These are phyloP conservation scores for Xestia rhomboidea DNA, from an alignment of 2,888 invertebrate species.

Conservation along the genomic window DNA sequence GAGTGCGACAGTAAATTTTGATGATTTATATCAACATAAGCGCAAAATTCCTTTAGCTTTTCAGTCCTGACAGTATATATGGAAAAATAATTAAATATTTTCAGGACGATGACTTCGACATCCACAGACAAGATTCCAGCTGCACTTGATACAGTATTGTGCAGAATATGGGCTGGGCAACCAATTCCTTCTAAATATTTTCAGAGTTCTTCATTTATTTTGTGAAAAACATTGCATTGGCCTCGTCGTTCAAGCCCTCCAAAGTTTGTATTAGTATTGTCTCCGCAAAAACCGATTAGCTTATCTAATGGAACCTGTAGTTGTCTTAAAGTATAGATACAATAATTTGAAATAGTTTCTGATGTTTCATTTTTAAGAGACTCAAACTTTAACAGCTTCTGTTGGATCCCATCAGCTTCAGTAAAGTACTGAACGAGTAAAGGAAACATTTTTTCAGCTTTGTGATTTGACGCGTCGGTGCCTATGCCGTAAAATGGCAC, in stretches of 20 bases:
- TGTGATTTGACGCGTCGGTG: constrained; percentile 36
- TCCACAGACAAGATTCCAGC: constrained; percentile 32
- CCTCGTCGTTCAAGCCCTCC: constrained; percentile 18
- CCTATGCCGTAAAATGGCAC: constrained; percentile 31
- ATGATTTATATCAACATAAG: no score
- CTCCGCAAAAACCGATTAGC: constrained; percentile 35
- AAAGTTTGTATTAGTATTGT: constrained; percentile 19
- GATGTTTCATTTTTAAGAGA: constrained; percentile 35
- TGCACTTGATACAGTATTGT: constrained; percentile 31
- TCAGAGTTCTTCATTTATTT: constrained; percentile 31
- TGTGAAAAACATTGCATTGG: constrained; percentile 36
- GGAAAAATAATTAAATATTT: no score
- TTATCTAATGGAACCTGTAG: constrained; percentile 34
- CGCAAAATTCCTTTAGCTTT: no score
- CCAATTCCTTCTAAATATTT: constrained; percentile 30
- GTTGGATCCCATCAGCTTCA: constrained; percentile 40
- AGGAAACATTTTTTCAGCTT: constrained; percentile 37
- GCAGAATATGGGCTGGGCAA: constrained; percentile 37
- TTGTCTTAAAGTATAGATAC: constrained; percentile 37
- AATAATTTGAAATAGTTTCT: constrained; percentile 36
- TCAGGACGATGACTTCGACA: constrained; percentile 30
- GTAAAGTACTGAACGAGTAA: constrained; percentile 42
- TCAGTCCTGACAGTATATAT: no score
- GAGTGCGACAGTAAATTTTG: no score
- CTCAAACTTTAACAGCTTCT: constrained; percentile 32